phyloP scores from a whole-genome alignment of 2,113 vertebrate species.

The Colius striatus region DNA sequence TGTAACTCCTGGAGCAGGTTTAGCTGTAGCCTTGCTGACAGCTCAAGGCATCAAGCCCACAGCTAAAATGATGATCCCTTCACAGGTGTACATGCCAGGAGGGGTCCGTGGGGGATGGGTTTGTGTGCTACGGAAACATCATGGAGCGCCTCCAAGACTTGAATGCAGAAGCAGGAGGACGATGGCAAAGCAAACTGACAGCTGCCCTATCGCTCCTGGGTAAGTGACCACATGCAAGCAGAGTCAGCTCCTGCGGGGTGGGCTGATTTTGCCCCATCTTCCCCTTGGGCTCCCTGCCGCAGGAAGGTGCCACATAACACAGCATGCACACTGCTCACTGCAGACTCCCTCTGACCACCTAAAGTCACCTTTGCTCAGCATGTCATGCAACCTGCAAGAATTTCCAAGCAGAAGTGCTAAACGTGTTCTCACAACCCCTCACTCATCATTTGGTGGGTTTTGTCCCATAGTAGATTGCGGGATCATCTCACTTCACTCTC shows the following conservation, averaged over 20 bases:
- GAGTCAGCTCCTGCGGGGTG: neutral
- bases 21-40: neutral
- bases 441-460: neutral
- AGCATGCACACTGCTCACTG: rapidly evolving
- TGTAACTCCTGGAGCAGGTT: neutral
- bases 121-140: slow-evolving; percentile 86
- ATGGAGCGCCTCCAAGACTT: slow-evolving; percentile 84
- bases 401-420: neutral
- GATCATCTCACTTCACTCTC: neutral
- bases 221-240: slow-evolving; percentile 12
- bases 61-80: neutral
- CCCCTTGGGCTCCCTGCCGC: rapidly evolving
- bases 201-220: slow-evolving; percentile 84
- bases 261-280: neutral
- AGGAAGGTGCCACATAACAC: neutral
- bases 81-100: slow-evolving; percentile 84
- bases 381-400: neutral
- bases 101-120: slow-evolving; percentile 85
- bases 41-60: neutral
- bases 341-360: neutral
- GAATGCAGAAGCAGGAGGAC: slow-evolving; percentile 79
- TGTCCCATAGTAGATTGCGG: rapidly evolving
- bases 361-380: neutral
- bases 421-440: neutral
- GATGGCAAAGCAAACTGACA: slow-evolving; percentile 86